Conservation (phyloP, 2,888 invertebrate genomes). For the Athrips mouffetella region DNA sequence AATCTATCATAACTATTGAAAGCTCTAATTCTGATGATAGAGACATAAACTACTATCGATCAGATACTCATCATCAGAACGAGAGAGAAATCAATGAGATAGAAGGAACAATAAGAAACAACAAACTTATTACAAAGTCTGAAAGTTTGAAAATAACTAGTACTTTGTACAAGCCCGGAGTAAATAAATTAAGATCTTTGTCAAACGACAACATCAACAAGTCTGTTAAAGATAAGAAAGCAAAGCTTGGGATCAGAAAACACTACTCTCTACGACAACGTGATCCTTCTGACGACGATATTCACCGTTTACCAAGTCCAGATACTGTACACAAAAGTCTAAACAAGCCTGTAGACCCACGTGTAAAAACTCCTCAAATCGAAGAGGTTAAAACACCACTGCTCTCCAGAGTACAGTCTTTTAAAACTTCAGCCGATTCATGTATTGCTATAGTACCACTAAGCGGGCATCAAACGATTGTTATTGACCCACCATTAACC, state of each 20-base stretch:
- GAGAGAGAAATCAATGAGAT: slow-evolving; percentile 74
- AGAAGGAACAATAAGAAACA: slow-evolving; percentile 71
- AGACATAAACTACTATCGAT: slow-evolving; percentile 49
- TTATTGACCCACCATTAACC: slow-evolving; percentile 65
- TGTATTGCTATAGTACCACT: slow-evolving; percentile 68
- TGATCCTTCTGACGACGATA: slow-evolving; percentile 61
- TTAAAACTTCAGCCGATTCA: slow-evolving; percentile 69
- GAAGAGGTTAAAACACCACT: slow-evolving; percentile 56
- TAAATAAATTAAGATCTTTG: slow-evolving; percentile 53
- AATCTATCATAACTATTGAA: slow-evolving; percentile 67
- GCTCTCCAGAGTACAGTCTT: slow-evolving; percentile 66
- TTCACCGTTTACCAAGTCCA: slow-evolving; percentile 61
- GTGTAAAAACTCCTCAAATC: slow-evolving; percentile 29
- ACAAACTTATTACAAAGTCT: slow-evolving; percentile 67
- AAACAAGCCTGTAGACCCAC: slow-evolving; percentile 33
- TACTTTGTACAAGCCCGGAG: slow-evolving; percentile 46
- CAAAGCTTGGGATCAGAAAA: slow-evolving; percentile 55
- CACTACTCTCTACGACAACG: slow-evolving; percentile 73
- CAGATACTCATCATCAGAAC: slow-evolving; percentile 67
- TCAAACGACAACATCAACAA: slow-evolving; percentile 63
- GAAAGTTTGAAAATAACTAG: slow-evolving; percentile 60
- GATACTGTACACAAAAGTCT: slow-evolving; percentile 47
- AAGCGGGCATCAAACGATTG: slow-evolving; percentile 75
- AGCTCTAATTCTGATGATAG: slow-evolving; percentile 66
- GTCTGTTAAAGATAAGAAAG: slow-evolving; percentile 44